Evolutionary conservation across 2,113 vertebrate genomes (phyloP).

Genomic region (Pangasianodon hypophthalmus): DNA sequence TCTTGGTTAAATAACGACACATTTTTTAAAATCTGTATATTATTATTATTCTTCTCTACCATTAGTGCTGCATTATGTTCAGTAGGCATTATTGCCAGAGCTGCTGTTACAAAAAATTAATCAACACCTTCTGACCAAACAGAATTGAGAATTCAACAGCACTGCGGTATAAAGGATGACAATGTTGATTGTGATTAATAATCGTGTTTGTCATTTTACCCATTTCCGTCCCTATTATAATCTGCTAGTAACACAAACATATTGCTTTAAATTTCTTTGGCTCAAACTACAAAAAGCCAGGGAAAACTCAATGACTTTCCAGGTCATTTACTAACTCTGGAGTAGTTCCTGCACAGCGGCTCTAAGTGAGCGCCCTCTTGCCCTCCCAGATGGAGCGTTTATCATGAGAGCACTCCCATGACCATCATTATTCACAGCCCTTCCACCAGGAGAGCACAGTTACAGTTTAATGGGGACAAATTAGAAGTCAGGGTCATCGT

Average conservation of each 20-base stretch:
- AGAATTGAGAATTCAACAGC: neutral
- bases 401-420: slow-evolving; percentile 33
- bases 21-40: neutral
- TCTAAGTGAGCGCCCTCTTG: slow-evolving; percentile 44
- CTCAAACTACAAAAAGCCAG: slow-evolving; percentile 15
- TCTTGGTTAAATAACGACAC: neutral
- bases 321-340: slow-evolving; percentile 28
- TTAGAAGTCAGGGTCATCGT: slow-evolving; percentile 32
- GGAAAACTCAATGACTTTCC: slow-evolving; percentile 23
- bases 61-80: too few relatives aligned
- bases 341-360: slow-evolving; percentile 31
- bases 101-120: neutral
- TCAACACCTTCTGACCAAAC: neutral
- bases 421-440: slow-evolving; percentile 36
- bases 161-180: neutral
- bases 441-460: slow-evolving; percentile 20
- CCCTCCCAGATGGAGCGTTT: slow-evolving; percentile 40
- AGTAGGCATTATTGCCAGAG: neutral
- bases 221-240: neutral
- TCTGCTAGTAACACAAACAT: neutral
- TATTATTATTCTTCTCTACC: neutral
- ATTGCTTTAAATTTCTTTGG: neutral
- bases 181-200: neutral
- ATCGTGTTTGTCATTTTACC: neutral
- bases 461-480: slow-evolving; percentile 49